phyloP scores from a whole-genome alignment of 2,888 invertebrate species.

The Reticulitermes lucifugus region DNA sequence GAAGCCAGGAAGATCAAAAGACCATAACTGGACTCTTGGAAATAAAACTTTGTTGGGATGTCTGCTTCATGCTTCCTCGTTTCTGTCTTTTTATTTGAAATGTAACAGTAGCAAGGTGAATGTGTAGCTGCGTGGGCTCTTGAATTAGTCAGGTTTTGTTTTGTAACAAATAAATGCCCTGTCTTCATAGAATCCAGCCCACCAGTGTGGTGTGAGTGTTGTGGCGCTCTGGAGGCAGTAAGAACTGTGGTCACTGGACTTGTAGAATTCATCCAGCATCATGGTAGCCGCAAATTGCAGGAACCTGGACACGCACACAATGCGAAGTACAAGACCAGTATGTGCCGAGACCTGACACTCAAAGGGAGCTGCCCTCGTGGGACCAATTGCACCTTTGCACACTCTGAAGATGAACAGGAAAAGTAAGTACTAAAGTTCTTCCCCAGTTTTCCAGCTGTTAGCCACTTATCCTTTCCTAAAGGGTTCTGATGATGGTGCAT shows the following conservation, averaged over 20 bases:
- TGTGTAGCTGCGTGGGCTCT: too few species aligned
- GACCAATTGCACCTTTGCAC: conserved; percentile 90
- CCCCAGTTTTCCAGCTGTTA: too few species aligned
- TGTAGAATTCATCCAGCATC: conserved; percentile 81
- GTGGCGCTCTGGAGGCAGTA: conserved; percentile 76
- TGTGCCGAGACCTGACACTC: conserved; percentile 87
- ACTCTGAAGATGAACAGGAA: conserved; percentile 91
- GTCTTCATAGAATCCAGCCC: conserved; percentile 68
- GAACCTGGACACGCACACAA: conserved; percentile 63
- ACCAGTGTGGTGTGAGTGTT: conserved; percentile 74
- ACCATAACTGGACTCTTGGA: too few species aligned
- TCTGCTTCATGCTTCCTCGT: too few species aligned
- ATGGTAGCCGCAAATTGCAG: conserved; percentile 75
- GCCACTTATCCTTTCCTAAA: too few species aligned
- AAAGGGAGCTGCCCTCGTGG: conserved; percentile 88
- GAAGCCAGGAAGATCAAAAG: too few species aligned
- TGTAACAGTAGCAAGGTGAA: too few species aligned
- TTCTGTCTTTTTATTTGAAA: too few species aligned
- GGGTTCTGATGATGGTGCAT: too few species aligned
- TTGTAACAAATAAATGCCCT: too few species aligned
- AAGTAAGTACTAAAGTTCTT: conserved; percentile 66
- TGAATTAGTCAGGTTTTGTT: too few species aligned
- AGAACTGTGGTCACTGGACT: conserved; percentile 80
- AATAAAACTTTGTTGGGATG: too few species aligned
- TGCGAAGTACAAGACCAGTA: conserved; percentile 88